phyloP scores from a whole-genome alignment of 2,888 invertebrate species.

The Amphipoea lucens region DNA sequence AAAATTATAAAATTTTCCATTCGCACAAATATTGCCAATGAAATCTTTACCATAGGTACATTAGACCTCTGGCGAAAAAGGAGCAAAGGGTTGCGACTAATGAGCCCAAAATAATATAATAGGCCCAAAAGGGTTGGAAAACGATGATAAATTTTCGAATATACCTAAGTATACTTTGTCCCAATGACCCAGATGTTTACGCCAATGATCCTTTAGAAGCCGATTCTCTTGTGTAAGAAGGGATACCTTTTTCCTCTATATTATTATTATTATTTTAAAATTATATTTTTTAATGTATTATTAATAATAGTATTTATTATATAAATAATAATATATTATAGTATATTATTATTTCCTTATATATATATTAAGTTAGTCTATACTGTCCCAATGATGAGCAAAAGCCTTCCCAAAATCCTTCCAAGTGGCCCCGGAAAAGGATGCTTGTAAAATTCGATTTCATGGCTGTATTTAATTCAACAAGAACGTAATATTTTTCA shows the following conservation, averaged over 20 bases:
- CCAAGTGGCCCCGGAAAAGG: too few relatives aligned
- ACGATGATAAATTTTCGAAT: neutral
- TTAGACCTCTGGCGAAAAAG: neutral
- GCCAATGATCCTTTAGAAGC: neutral
- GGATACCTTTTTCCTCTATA: neutral
- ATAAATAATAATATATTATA: too few relatives aligned
- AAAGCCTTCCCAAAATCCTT: too few relatives aligned
- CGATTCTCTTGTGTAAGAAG: neutral
- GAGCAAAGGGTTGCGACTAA: conserved; percentile 2
- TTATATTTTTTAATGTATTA: too few relatives aligned
- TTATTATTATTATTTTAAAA: too few relatives aligned
- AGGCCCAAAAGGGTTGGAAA: conserved; percentile 9
- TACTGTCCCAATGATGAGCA: too few relatives aligned
- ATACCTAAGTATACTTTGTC: neutral
- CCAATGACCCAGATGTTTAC: conserved; percentile 30
- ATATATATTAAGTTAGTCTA: too few relatives aligned
- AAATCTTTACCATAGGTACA: neutral
- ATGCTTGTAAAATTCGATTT: too few relatives aligned
- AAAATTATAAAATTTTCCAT: neutral
- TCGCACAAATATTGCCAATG: neutral
- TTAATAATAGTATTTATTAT: too few relatives aligned
- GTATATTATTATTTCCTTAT: neutral
- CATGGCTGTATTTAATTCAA: neutral
- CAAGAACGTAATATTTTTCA: neutral
- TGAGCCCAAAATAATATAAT: conserved; percentile 27